Evolutionary conservation across 2,797 vertebrate genomes (phyloP).

Genomic region (Pantherophis alleghaniensis): DNA sequence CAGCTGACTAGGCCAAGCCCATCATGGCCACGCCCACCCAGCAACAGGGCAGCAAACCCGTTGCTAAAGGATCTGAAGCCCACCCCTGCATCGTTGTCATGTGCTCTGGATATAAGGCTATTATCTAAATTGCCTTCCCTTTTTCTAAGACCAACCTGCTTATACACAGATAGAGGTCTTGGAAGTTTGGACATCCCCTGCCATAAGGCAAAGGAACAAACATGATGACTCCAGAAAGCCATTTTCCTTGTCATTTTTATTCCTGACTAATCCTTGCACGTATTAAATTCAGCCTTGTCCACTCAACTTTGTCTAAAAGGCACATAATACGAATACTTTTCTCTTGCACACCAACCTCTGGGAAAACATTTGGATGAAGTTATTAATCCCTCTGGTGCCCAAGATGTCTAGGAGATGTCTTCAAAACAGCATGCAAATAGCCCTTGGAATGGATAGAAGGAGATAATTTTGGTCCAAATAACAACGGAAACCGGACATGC

Average conservation of each 20-base stretch:
- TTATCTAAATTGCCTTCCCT: not conserved
- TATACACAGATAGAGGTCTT: not conserved
- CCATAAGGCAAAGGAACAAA: not conserved
- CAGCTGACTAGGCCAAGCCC: no score
- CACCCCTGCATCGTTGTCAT: not conserved
- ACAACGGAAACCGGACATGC: conserved; percentile 63
- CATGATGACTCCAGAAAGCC: not conserved
- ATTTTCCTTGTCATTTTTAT: not conserved
- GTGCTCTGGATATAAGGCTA: not conserved
- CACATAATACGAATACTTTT: conserved; percentile 39
- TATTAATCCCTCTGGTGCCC: conserved; percentile 58
- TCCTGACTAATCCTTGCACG: not conserved
- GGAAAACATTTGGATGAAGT: conserved; percentile 51
- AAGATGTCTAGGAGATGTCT: conserved; percentile 52
- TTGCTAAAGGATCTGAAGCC: no score
- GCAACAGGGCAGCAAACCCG: no score
- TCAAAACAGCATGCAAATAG: conserved; percentile 54
- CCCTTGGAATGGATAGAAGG: conserved; percentile 60
- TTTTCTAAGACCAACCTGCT: not conserved
- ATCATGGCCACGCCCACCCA: no score
- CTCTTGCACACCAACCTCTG: not conserved
- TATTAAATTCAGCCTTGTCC: conserved; percentile 25
- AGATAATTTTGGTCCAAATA: conserved; percentile 60
- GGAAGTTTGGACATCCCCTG: not conserved
- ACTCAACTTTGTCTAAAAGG: conserved; percentile 14